Conservation (phyloP, 1,140 invertebrate species). For the Drosophila erecta region DNA sequence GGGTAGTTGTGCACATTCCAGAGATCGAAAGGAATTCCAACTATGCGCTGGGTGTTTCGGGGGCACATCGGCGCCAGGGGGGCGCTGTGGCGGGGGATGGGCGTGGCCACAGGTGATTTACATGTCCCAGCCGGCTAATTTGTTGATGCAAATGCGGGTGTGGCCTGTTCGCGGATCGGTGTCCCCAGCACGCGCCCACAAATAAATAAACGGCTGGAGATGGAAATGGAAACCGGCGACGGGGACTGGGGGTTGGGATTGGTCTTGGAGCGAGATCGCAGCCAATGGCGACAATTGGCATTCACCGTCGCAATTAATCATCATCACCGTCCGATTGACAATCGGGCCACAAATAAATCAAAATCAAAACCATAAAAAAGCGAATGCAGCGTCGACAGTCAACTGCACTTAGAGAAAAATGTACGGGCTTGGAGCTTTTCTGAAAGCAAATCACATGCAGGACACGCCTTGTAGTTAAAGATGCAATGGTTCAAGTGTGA, state of each 20-base stretch:
- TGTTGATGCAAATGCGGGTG: slow-evolving; percentile 60
- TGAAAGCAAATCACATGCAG: too few relatives aligned
- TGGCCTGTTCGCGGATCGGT: slow-evolving; percentile 33
- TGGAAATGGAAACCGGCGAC: background rate
- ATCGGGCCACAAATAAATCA: slow-evolving; percentile 79
- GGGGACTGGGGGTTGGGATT: background rate
- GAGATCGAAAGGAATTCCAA: slow-evolving; percentile 11
- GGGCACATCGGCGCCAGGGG: too few relatives aligned
- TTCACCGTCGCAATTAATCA: slow-evolving; percentile 80
- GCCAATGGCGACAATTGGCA: slow-evolving; percentile 67
- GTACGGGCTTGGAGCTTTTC: too few relatives aligned
- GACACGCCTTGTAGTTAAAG: too few relatives aligned
- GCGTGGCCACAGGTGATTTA: slow-evolving; percentile 43
- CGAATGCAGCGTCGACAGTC: slow-evolving; percentile 11
- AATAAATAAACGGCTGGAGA: slow-evolving; percentile 2
- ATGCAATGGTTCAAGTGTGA: too few relatives aligned
- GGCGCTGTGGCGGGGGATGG: background rate
- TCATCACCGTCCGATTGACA: slow-evolving; percentile 77
- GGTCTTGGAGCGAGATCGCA: slow-evolving; percentile 4
- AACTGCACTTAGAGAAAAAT: slow-evolving; percentile 15
- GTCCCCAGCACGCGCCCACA: slow-evolving; percentile 57
- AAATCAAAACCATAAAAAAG: slow-evolving; percentile 63
- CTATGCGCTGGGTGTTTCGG: background rate
- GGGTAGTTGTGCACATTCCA: slow-evolving; percentile 31
- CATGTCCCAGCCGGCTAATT: slow-evolving; percentile 56